Evolutionary conservation across 2,888 invertebrate genomes (phyloP), one percentile per base, ranked within the genome.

Genomic region (Nomada flava): DNA sequence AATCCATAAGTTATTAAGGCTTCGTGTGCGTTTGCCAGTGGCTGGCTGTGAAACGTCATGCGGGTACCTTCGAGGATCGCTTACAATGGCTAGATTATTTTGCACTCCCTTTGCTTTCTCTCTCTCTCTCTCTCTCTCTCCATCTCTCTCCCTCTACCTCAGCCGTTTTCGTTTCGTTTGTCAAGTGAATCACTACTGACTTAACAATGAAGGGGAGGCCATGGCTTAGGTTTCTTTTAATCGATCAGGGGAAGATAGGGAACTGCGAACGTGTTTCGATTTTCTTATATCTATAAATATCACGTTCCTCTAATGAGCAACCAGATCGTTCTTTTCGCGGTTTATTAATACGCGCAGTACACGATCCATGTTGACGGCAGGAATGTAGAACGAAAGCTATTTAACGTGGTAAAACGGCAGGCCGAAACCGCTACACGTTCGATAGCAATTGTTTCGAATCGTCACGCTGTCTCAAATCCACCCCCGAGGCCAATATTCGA

Each of bases 1-100:
- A 88, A 91, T 92, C 91, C 90, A 92, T 91, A 90, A 92, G 91
- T 92, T 92, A 92, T 92, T 91, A 91, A 92, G 82, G 91, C 90
- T 72, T 90, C 91, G 89, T 90, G 88, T 88, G 91, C 89, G 90
- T 91, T 88, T 86, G 84, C 84, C 85, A 85, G 80, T 84, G 85
- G 82, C 83, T 82, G 86, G 84, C 77, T 79, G 42, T 74, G 62
- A 55, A 75, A 71, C 76, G 70, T 84, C 88, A 91, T 90, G 89
- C 89, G 89, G 90, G 89, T 90, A 89, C 89, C 82, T 89, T 85
- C 86, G 76, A 87, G 86, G 89, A 91, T 91, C 90, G 88, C 90
- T 91, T 91, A 91, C 90, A 91, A 91, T 91, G 89, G 90, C 60
- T 71, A 78, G 77, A 82, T 78, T 76, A 65, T 77, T 78, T 78